Conservation (phyloP, 2,888 invertebrate genomes). For the Invenusta paracnida region DNA sequence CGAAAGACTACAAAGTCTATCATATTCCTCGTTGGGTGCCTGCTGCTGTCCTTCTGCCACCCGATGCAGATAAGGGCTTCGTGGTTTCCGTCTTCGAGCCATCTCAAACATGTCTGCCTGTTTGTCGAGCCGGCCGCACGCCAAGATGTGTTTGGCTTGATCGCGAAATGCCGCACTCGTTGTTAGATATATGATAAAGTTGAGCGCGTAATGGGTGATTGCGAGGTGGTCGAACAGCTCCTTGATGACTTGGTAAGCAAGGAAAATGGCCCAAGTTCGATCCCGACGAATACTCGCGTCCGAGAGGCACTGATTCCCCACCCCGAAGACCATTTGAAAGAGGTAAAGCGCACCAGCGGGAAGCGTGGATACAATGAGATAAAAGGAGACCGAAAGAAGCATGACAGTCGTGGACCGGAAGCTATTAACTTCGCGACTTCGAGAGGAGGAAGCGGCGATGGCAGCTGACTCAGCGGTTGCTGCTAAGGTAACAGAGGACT, state of each 20-base stretch:
- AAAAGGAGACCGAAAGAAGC: constrained; percentile 58
- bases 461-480: not conserved
- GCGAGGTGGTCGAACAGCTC: constrained; percentile 52
- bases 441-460: not conserved
- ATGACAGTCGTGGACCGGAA: constrained; percentile 54
- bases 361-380: constrained; percentile 57
- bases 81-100: not conserved
- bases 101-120: not conserved
- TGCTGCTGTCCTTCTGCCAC: too few relatives aligned
- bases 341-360: constrained; percentile 58
- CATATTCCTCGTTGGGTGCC: too few relatives aligned
- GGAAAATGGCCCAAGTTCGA: constrained; percentile 24
- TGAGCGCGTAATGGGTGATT: constrained; percentile 54
- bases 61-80: not conserved
- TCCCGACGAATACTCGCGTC: constrained; percentile 47
- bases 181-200: constrained; percentile 52
- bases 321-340: constrained; percentile 49
- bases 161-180: constrained; percentile 52
- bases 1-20: too few relatives aligned
- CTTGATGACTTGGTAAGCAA: constrained; percentile 40
- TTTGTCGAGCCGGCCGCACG: constrained; percentile 27
- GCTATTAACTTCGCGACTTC: not conserved
- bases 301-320: constrained; percentile 49
- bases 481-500: not conserved
- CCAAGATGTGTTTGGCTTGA: constrained; percentile 21